Evolutionary conservation across 64 coral and sea anemone genomes (phyloP).

Genomic region (Pocillopora damicornis): DNA sequence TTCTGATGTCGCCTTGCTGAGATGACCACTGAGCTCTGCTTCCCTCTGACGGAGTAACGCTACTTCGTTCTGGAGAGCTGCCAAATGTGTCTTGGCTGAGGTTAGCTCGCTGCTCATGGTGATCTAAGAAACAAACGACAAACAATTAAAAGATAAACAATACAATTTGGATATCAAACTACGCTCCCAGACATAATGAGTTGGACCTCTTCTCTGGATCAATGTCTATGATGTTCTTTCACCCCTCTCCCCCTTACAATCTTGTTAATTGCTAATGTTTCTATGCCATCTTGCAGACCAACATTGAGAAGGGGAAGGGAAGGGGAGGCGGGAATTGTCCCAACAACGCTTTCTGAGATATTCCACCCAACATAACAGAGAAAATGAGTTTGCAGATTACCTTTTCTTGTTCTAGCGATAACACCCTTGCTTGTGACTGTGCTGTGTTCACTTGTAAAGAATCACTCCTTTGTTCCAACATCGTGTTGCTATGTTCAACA

Average conservation of each 20-base stretch:
- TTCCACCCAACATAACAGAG: not conserved
- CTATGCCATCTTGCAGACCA: no score
- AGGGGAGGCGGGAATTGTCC: no score
- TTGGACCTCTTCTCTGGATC: no score
- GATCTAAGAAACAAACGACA: constrained; percentile 28
- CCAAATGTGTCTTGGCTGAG: constrained; percentile 75
- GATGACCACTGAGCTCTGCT: constrained; percentile 63
- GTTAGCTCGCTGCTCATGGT: constrained; percentile 69
- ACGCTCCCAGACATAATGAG: no score
- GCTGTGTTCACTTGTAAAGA: constrained; percentile 83
- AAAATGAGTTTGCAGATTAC: constrained; percentile 6
- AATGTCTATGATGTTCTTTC: no score
- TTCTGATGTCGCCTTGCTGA: constrained; percentile 60
- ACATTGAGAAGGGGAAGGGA: no score
- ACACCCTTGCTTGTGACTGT: constrained; percentile 78
- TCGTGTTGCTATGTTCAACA: constrained; percentile 93
- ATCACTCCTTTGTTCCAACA: constrained; percentile 96
- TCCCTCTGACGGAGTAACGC: constrained; percentile 76
- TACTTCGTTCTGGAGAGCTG: constrained; percentile 66
- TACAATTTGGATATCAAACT: no score
- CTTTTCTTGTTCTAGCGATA: constrained; percentile 92
- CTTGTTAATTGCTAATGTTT: no score
- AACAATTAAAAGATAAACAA: no score
- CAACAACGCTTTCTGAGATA: no score
- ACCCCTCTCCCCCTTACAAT: no score